phyloP scores from a whole-genome alignment of 2,888 invertebrate genomes.

The Rosalia funebris region DNA sequence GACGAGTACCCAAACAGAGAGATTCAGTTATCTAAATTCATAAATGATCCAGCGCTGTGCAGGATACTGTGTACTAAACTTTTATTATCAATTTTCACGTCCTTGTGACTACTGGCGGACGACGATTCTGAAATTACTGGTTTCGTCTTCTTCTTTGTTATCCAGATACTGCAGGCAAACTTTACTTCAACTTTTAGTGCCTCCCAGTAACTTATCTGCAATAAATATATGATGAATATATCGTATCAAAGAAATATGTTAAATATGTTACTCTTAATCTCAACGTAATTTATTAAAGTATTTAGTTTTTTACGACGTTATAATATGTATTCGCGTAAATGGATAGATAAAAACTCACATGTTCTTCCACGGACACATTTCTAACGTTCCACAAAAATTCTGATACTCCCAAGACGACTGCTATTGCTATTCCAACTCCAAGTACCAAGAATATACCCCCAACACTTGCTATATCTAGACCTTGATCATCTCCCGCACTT shows the following conservation, averaged over 20 bases:
- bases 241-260: neutral
- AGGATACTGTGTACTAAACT: conserved; percentile 47
- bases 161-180: conserved; percentile 78
- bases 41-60: conserved; percentile 46
- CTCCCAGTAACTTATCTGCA: conserved; percentile 74
- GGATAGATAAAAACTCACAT: conserved; percentile 66
- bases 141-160: conserved; percentile 74
- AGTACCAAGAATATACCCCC: conserved; percentile 92
- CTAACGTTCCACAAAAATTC: conserved; percentile 89
- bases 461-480: conserved; percentile 82
- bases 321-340: neutral
- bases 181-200: conserved; percentile 75
- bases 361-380: conserved; percentile 80
- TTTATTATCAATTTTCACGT: conserved; percentile 51
- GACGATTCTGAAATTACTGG: conserved; percentile 46
- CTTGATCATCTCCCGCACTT: conserved; percentile 37
- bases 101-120: conserved; percentile 49
- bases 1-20: too few relatives aligned
- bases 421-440: conserved; percentile 75
- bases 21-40: conserved; percentile 49
- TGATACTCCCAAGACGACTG: conserved; percentile 77
- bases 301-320: neutral
- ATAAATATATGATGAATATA: conserved; percentile 34
- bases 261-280: neutral
- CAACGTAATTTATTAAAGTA: neutral